Base-by-base conservation (phyloP, 2,888 invertebrate species). In the Mythimna vitellina region DNA sequence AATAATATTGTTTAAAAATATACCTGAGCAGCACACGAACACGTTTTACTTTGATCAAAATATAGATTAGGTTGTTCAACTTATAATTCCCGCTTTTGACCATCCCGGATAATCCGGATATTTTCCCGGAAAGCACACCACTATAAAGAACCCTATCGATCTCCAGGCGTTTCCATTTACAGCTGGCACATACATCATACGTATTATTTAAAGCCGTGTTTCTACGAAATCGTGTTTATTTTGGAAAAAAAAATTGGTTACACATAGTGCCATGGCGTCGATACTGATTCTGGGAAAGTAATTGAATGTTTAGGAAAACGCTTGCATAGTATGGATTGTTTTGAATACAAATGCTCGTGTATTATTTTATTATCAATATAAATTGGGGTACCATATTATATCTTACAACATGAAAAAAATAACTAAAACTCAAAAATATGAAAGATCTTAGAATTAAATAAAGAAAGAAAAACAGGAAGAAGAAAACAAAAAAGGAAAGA, bases 171-270 rank as follows among this genome's bases (percentile, higher is more conserved):
- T 80, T 70, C 80, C 76, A 76, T 78, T 75, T 81, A 77, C 64
- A 81, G 49, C 60, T 68, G 63, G 65, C 75, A 82, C 83, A 80
- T 83, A 80, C 56, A 85, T 87, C 86, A 88, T 83, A 78, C 75
- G 77, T 83, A 82, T 85, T 84, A 87, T 82, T 87, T 88, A 78
- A 81, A 70, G 64, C 54, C 46, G 29, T 73, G 12, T 78, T 71
- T 75, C 62, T 56, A 54, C 54, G 53, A 54, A 72, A 72, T 46
- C 56, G 65, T 69, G 35, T 68, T 56, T 76, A 72, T 66, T 56
- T 58, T 14, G 25, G 20, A 20, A 69, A 68, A 29, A 46, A 17
- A 20, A n/a, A n/a, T 29, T 17, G 20, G 32, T 7, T 38, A 53
- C 17, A 53, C 3, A 32, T 17, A 32, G 14, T 56, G 12, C 9